A percentile compares a stretch with the other conserved stretches of the same genome.
Evolutionary conservation across 2,113 vertebrate genomes (phyloP).

Genomic region (Phyllopteryx taeniolatus): DNA sequence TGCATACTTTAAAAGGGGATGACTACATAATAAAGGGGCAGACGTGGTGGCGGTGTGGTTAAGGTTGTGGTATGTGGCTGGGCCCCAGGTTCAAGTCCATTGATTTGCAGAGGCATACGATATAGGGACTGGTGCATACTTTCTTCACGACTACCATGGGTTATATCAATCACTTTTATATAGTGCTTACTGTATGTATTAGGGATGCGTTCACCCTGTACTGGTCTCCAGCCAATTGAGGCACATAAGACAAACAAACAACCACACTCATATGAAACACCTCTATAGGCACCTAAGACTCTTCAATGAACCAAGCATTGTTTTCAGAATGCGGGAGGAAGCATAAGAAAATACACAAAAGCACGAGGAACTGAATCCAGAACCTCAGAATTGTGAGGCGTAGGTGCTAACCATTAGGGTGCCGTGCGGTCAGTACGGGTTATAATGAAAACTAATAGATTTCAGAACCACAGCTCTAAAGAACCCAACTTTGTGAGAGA

Average conservation of each 20-base stretch:
- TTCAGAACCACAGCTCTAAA: background rate
- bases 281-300: too few relatives aligned
- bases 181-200: too few relatives aligned
- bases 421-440: background rate
- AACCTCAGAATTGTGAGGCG: too few relatives aligned
- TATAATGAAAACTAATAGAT: background rate
- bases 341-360: too few relatives aligned
- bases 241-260: too few relatives aligned
- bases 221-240: too few relatives aligned
- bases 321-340: too few relatives aligned
- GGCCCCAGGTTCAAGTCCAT: background rate
- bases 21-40: background rate
- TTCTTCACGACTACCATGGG: background rate
- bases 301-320: too few relatives aligned
- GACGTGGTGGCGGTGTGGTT: background rate
- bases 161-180: too few relatives aligned
- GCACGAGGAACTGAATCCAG: too few relatives aligned
- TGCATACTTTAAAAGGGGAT: background rate
- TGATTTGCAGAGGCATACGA: background rate
- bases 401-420: background rate
- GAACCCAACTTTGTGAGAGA: background rate
- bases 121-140: background rate
- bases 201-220: too few relatives aligned
- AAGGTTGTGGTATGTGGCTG: background rate
- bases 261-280: too few relatives aligned